A percentile compares a stretch with the other conserved stretches of the same genome.
Conservation (phyloP, 2,113 vertebrate species). For the Catharus bicknelli region DNA sequence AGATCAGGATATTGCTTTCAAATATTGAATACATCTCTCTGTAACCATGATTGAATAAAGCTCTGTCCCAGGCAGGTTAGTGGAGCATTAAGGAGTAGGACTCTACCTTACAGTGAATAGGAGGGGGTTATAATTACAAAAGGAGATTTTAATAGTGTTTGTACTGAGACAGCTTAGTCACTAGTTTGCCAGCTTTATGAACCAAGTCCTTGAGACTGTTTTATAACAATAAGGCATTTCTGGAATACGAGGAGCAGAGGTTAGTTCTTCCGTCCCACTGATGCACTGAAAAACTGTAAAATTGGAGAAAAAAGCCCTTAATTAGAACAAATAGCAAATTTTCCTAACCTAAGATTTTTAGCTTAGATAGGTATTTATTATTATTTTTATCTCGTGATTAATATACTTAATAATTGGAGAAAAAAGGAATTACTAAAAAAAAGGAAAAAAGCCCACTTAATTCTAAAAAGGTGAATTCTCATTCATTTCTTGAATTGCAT, state of each 20-base stretch:
- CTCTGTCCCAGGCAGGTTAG: not conserved
- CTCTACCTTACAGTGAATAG: not conserved
- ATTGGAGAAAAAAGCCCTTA: not conserved
- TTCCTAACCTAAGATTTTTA: not conserved
- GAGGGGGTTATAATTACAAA: not conserved
- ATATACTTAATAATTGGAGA: not conserved
- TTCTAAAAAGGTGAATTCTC: not conserved
- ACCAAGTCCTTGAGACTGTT: not conserved
- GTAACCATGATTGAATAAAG: not conserved
- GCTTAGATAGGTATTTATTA: not conserved
- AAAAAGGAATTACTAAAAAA: not conserved
- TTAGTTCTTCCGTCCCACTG: not conserved
- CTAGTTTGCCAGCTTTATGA: not conserved
- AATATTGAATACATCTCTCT: not conserved
- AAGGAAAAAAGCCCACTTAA: fast-evolving
- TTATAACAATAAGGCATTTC: not conserved
- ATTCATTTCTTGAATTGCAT: not conserved
- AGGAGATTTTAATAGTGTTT: not conserved
- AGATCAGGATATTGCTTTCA: not conserved
- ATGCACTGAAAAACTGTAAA: not conserved
- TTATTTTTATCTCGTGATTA: not conserved
- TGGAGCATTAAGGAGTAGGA: not conserved
- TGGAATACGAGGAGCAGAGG: not conserved
- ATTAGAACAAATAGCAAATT: not conserved
- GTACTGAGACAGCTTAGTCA: not conserved